A percentile compares a stretch with the other conserved stretches of the same genome.
Evolutionary conservation across 2,113 vertebrate species (phyloP).

Genomic region (Amphiprion ocellaris): DNA sequence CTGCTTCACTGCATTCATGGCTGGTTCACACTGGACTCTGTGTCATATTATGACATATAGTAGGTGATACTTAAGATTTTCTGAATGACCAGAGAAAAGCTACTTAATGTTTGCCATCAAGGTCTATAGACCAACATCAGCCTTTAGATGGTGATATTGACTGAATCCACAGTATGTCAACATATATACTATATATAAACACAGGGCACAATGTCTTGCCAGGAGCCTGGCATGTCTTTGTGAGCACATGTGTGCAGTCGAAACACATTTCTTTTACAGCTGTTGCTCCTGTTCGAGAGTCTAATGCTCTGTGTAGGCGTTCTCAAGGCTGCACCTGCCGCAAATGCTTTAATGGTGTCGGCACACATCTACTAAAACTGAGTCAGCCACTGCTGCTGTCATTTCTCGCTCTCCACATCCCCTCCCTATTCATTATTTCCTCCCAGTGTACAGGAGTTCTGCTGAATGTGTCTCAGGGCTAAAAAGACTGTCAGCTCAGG

Average conservation of each 20-base stretch:
- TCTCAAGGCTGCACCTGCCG: conserved; percentile 65
- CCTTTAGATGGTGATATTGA: conserved; percentile 19
- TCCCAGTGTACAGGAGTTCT: conserved; percentile 33
- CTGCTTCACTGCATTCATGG: too few species aligned
- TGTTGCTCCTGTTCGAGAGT: conserved; percentile 12
- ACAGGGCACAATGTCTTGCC: neutral
- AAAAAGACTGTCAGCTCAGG: conserved; percentile 27
- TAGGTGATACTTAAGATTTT: too few species aligned
- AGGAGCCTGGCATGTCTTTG: conserved; percentile 10
- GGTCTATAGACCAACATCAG: too few species aligned
- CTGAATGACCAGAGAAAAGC: too few species aligned
- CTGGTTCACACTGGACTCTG: too few species aligned
- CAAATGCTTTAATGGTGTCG: conserved; percentile 50
- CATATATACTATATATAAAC: neutral
- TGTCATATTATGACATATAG: too few species aligned
- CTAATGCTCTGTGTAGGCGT: conserved; percentile 53
- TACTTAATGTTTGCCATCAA: too few species aligned
- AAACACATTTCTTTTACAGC: conserved; percentile 19
- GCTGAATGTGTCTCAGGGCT: conserved; percentile 41
- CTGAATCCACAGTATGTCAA: conserved; percentile 1
- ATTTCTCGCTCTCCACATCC: conserved; percentile 25
- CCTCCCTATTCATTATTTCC: conserved; percentile 57
- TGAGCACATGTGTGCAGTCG: conserved; percentile 9
- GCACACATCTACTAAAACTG: conserved; percentile 38
- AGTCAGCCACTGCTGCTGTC: conserved; percentile 49